A percentile compares a stretch with the other conserved stretches of the same genome.
Conservation (phyloP, 2,113 vertebrate species). For the Mesocricetus auratus region DNA sequence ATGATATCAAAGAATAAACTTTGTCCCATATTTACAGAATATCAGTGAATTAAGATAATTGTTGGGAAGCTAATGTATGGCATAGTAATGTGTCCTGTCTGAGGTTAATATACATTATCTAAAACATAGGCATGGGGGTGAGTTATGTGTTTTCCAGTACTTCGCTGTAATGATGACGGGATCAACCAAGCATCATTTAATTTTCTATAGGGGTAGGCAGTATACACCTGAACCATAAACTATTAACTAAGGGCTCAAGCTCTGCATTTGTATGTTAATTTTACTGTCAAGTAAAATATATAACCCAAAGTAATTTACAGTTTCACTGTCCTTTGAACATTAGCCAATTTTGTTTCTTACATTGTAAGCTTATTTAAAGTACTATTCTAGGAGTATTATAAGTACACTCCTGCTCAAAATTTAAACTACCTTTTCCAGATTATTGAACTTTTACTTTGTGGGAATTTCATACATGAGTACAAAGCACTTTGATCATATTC, state of each 20-base stretch:
- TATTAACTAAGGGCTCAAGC: slow-evolving; percentile 36
- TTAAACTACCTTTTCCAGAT: slow-evolving; percentile 18
- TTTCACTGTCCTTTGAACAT: slow-evolving; percentile 32
- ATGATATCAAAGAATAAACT: background rate
- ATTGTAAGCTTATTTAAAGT: slow-evolving; percentile 58
- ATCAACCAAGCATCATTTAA: slow-evolving; percentile 41
- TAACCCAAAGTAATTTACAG: slow-evolving; percentile 12
- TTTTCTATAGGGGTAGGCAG: slow-evolving; percentile 4
- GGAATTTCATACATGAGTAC: background rate
- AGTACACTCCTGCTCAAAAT: slow-evolving; percentile 40
- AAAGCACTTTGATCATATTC: background rate
- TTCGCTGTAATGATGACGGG: background rate
- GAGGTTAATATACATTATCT: slow-evolving; percentile 23
- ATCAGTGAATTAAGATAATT: slow-evolving; percentile 9
- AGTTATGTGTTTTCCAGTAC: slow-evolving; percentile 21
- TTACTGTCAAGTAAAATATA: slow-evolving; percentile 57
- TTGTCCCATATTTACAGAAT: slow-evolving; percentile 4
- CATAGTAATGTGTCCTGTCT: background rate
- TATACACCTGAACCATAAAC: slow-evolving; percentile 2
- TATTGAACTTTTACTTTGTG: background rate
- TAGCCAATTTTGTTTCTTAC: slow-evolving; percentile 50
- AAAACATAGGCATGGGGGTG: background rate
- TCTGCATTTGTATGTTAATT: slow-evolving; percentile 37
- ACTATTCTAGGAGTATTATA: slow-evolving; percentile 27
- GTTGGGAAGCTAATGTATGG: slow-evolving; percentile 29